Percentiles rank a stretch among this genome's conserved stretches.
phyloP scores from a whole-genome alignment of 2,888 invertebrate genomes.

The Perizoma flavofasciatum region DNA sequence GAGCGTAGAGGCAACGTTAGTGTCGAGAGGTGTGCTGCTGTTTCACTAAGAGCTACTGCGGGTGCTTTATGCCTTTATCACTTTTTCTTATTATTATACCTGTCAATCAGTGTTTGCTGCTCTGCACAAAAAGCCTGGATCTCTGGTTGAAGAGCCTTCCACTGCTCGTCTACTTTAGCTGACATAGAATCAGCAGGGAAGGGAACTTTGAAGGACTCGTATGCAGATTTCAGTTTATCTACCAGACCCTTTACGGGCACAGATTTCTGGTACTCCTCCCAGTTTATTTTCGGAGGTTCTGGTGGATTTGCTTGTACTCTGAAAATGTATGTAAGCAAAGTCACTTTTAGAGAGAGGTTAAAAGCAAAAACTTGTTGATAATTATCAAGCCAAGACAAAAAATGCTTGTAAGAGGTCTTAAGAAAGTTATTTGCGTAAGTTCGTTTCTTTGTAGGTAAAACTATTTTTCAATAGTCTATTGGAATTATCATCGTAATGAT shows the following conservation, averaged over 20 bases:
- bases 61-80: neutral
- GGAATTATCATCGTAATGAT: neutral
- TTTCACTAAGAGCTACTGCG: neutral
- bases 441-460: too few relatives aligned
- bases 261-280: constrained; percentile 62
- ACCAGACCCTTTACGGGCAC: constrained; percentile 63
- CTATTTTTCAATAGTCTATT: too few relatives aligned
- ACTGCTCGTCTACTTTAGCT: constrained; percentile 63
- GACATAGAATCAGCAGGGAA: constrained; percentile 62
- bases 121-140: constrained; percentile 58
- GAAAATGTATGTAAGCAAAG: constrained; percentile 9
- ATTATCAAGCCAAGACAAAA: too few relatives aligned
- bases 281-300: constrained; percentile 67
- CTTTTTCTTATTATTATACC: constrained; percentile 41
- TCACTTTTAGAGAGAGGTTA: too few relatives aligned
- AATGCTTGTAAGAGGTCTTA: too few relatives aligned
- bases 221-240: constrained; percentile 60
- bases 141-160: constrained; percentile 55
- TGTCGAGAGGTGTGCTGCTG: too few relatives aligned
- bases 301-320: constrained; percentile 63
- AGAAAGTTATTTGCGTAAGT: too few relatives aligned
- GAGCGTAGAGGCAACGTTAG: too few relatives aligned
- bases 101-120: constrained; percentile 53
- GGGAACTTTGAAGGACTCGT: constrained; percentile 58
- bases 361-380: too few relatives aligned